These are phyloP conservation scores for Danio jaintianensis DNA, from an alignment of 2,797 vertebrate genomes.

Conservation along the genomic window DNA sequence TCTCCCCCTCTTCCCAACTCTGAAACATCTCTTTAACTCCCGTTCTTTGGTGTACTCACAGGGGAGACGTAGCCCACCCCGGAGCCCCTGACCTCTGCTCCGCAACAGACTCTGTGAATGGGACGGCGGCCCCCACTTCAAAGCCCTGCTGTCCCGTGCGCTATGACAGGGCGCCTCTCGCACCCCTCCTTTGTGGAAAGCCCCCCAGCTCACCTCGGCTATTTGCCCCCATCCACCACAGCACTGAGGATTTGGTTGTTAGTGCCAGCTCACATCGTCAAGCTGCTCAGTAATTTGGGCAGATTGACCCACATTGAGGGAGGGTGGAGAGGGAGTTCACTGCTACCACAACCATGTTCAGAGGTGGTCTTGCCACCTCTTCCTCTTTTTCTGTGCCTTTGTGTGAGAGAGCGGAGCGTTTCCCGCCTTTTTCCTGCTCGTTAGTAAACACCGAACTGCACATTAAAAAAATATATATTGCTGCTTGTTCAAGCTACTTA, in stretches of 20 bases:
- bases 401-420: slow-evolving; percentile 27
- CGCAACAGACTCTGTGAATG: slow-evolving; percentile 53
- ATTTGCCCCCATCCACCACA: slow-evolving; percentile 8
- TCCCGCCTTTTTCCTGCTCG: slow-evolving; percentile 26
- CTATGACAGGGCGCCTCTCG: slow-evolving; percentile 59
- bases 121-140: slow-evolving; percentile 62
- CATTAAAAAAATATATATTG: too few species aligned
- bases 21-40: slow-evolving; percentile 45
- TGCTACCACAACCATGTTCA: slow-evolving; percentile 54
- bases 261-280: slow-evolving; percentile 59
- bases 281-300: slow-evolving; percentile 63
- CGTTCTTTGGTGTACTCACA: slow-evolving; percentile 43
- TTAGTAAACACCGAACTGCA: slow-evolving; percentile 21
- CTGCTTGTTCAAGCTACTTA: too few species aligned
- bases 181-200: slow-evolving; percentile 28
- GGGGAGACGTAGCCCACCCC: slow-evolving; percentile 63
- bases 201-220: slow-evolving; percentile 32
- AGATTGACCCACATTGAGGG: slow-evolving; percentile 56
- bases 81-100: slow-evolving; percentile 64
- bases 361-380: slow-evolving; percentile 61
- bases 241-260: slow-evolving; percentile 47
- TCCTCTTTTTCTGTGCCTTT: slow-evolving; percentile 51
- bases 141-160: slow-evolving; percentile 56
- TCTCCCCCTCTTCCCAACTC: slow-evolving; percentile 41
- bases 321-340: slow-evolving; percentile 38